A percentile compares a stretch with the other conserved stretches of the same genome.
Evolutionary conservation across 2,888 invertebrate species (phyloP).

Genomic region (Dryobotodes eremita): DNA sequence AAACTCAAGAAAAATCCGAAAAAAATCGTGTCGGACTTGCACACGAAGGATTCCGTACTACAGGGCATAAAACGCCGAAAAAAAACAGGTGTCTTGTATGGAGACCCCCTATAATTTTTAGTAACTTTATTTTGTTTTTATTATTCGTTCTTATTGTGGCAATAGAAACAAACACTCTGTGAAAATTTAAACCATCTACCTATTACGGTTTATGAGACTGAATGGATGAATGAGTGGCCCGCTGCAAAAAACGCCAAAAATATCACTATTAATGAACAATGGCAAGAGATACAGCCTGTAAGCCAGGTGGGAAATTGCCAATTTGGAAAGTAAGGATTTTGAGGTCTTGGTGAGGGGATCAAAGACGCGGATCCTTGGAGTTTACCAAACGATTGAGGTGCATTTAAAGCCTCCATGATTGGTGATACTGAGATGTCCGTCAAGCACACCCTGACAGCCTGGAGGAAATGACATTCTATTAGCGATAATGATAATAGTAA

Average conservation of each 20-base stretch:
- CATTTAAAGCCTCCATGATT: not conserved
- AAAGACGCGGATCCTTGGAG: not conserved
- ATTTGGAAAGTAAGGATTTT: constrained; percentile 5
- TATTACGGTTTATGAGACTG: no score
- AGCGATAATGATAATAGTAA: not conserved
- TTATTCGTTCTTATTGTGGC: no score
- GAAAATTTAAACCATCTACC: no score
- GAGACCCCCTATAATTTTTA: no score
- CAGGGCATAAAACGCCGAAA: no score
- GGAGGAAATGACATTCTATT: not conserved
- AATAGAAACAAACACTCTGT: no score
- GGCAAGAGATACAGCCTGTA: not conserved
- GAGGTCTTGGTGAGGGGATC: not conserved
- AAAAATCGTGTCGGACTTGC: no score
- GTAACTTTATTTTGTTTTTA: no score
- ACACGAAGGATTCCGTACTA: no score
- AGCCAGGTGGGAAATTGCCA: constrained; percentile 30
- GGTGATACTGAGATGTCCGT: not conserved
- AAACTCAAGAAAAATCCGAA: not conserved
- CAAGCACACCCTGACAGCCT: no score
- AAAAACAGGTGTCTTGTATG: no score
- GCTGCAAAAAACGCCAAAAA: not conserved
- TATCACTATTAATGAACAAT: not conserved
- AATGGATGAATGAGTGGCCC: no score
- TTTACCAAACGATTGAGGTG: not conserved